Evolutionary conservation across 2,888 invertebrate species (phyloP), one percentile per base, ranked within the genome.

Genomic region (Tipula confusa): DNA sequence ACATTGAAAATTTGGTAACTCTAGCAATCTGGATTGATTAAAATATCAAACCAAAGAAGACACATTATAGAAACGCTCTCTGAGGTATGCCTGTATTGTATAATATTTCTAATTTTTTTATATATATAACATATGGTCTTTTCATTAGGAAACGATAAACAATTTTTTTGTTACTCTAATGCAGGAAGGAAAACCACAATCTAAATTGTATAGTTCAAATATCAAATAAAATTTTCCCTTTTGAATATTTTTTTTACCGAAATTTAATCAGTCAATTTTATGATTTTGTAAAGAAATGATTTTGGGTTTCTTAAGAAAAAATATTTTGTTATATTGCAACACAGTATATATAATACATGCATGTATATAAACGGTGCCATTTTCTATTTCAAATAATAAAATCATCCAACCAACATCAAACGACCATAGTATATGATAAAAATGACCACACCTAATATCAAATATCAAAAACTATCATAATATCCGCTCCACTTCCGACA

Each of bases 381-480:
- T 64, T 64, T 24, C 48, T 7, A n/a, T n/a, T 43, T n/a, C 43
- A 38, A 43, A n/a, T 9, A 36, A 36, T 36, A 43, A 43, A 43
- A 43, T n/a, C n/a, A 43, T 43, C 18, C 64, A 64, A 64, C 64
- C 64, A 64, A 64, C 64, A 64, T 64, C 18, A 64, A 64, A 64
- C 64, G 64, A 64, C 24, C 64, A 64, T 64, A 4, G 24, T 24
- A 64, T 9, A 64, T 64, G n/a, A n/a, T n/a, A n/a, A 64, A 64
- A 64, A 24, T 64, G 64, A 64, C 64, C 64, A 64, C 64, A 64
- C 64, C 64, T 64, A 64, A 64, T 64, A 64, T 64, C 64, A 64
- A 24, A 24, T 64, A 64, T 64, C 64, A 64, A 43, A 43, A 43
- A 15, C 15, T 24, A 64, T 48, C 38, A 18, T 1, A 13, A 64